phyloP scores from a whole-genome alignment of 53 echinoderm and acorn worm species.

The Luidia sarsii region DNA sequence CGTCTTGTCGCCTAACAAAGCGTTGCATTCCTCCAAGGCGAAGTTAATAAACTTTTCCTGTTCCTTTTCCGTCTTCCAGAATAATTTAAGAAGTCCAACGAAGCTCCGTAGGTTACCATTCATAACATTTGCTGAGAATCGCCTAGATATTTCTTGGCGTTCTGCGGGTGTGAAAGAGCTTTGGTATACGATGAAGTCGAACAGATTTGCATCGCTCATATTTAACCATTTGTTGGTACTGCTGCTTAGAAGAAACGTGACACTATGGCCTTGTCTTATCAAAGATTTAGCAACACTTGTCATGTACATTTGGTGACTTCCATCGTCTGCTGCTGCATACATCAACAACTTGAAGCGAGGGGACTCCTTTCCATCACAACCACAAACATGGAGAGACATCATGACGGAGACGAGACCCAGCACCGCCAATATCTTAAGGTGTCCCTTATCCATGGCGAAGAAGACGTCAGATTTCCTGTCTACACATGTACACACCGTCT shows the following conservation, averaged over 20 bases:
- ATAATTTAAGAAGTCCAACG: neutral
- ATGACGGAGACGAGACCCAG: no score
- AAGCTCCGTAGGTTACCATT: neutral
- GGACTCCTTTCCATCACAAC: no score
- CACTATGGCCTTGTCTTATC: neutral
- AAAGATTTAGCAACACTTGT: neutral
- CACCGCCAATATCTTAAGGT: no score
- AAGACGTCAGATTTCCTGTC: no score
- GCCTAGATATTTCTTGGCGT: neutral
- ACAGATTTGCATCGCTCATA: neutral
- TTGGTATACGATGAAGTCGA: neutral
- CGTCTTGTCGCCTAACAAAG: neutral
- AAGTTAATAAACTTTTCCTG: neutral
- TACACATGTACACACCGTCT: no score
- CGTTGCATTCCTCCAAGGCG: neutral
- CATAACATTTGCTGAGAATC: neutral
- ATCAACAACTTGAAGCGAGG: conserved; percentile 23
- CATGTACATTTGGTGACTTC: conserved; percentile 6
- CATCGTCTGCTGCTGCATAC: conserved; percentile 5
- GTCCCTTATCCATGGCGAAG: no score
- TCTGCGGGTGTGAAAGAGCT: neutral
- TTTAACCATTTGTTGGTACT: conserved; percentile 3
- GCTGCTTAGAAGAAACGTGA: conserved; percentile 8
- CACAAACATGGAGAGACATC: no score
- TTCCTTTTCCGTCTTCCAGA: neutral